Evolutionary conservation across 1,140 invertebrate species (phyloP), one percentile per base, ranked within the genome.

Genomic region (Agrypnia vestita): DNA sequence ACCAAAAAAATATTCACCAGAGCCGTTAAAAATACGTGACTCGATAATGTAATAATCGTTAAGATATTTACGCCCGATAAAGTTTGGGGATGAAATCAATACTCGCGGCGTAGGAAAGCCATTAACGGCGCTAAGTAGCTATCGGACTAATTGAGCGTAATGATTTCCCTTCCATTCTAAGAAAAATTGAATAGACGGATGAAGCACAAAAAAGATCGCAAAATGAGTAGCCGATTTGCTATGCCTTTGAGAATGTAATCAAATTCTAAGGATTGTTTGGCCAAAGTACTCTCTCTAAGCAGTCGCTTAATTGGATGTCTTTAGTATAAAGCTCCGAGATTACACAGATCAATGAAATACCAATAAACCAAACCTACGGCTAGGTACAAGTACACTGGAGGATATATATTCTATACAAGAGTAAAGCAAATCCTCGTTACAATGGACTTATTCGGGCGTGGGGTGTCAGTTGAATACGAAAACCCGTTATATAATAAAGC

Each of bases 91-190:
- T n/a, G 13, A 12, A 43, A 64, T 64, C 61, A 64, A 64, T 64
- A 64, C 25, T 64, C 61, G 35, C 6, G 13, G 61, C 19, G 61
- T 11, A 8, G n/a, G 15, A 59, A 59, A 19, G 61, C 19, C 61
- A 43, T 13, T 8, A n/a, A 59, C 19, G 61, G n/a, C 35, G n/a
- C 25, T 35, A 19, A 25, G 21, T 13, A 19, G 61, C 35, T 19
- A 64, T 64, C 25, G 61, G 35, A 25, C 61, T 64, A 64, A 64
- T 64, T 64, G 61, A 12, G 35, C 19, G 4, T 64, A 25, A 64
- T 13, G 25, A 25, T n/a, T 64, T 64, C 25, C 35, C 61, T 43
- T 44, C 35, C 61, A 43, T 13, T 35, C 49, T 12, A 64, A 35
- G 35, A 35, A 59, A 59, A 25, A 64, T 25, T 43, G 25, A 64